Percentiles rank a stretch among this genome's conserved stretches.
Conservation (phyloP, 2,797 vertebrate species). For the Pseudochromis fuscus region DNA sequence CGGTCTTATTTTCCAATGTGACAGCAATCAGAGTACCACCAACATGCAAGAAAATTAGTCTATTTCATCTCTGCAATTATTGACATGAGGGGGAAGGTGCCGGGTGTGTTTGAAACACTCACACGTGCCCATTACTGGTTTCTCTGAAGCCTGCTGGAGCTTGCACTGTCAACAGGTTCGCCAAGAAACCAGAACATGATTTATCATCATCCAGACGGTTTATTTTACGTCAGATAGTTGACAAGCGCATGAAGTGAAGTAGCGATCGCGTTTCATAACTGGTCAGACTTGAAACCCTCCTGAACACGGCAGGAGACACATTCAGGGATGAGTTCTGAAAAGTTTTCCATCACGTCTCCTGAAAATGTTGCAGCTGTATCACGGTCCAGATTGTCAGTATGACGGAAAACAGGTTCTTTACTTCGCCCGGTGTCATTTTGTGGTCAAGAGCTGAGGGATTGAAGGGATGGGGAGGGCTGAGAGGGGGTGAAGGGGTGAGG, state of each 20-base stretch:
- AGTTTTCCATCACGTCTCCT: background rate
- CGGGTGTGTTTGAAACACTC: conserved; percentile 53
- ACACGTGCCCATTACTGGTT: conserved; percentile 48
- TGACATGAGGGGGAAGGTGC: conserved; percentile 64
- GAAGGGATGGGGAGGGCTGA: conserved; percentile 19
- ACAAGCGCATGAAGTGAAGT: conserved; percentile 23
- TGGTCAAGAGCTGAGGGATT: conserved; percentile 25
- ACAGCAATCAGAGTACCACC: conserved; percentile 62
- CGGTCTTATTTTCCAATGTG: conserved; percentile 58
- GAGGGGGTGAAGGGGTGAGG: conserved; percentile 53
- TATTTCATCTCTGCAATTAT: conserved; percentile 75
- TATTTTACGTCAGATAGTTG: conserved; percentile 38
- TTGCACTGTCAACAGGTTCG: conserved; percentile 65
- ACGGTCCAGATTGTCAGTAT: conserved; percentile 22
- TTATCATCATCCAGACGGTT: conserved; percentile 51
- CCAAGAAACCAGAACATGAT: conserved; percentile 54
- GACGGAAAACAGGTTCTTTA: conserved; percentile 5
- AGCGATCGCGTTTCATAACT: conserved; percentile 20
- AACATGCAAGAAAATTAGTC: conserved; percentile 70
- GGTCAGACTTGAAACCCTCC: conserved; percentile 2
- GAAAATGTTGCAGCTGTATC: conserved; percentile 19
- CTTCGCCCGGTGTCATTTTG: conserved; percentile 1
- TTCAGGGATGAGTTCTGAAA: conserved; percentile 5
- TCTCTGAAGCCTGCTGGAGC: conserved; percentile 68
- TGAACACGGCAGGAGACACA: background rate